These are phyloP conservation scores for Anguilla japonica DNA, from an alignment of 2,113 vertebrate genomes.

Conservation along the genomic window DNA sequence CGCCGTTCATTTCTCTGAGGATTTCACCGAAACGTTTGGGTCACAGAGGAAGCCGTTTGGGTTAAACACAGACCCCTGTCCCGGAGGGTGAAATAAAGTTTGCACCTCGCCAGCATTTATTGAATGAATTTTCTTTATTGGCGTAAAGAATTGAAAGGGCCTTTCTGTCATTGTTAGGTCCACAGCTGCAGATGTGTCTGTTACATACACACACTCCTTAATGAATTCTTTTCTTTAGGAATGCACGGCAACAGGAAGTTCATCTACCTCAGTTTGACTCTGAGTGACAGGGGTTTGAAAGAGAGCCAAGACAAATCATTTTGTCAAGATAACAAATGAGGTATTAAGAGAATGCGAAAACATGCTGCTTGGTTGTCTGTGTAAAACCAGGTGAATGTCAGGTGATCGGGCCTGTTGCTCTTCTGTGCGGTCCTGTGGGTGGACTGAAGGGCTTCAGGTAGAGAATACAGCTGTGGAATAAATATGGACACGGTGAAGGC, in stretches of 20 bases:
- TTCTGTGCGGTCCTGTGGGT: neutral
- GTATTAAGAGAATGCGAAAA: slow-evolving; percentile 6
- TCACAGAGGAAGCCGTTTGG: slow-evolving; percentile 47
- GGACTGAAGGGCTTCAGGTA: neutral
- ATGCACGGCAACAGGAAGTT: neutral
- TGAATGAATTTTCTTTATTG: neutral
- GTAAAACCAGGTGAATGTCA: neutral
- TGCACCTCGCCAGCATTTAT: neutral
- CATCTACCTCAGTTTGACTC: neutral
- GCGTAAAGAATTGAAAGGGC: neutral
- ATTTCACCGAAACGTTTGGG: slow-evolving; percentile 58
- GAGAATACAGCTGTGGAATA: neutral
- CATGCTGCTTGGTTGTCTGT: neutral
- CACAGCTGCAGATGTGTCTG: neutral
- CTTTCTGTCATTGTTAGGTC: neutral
- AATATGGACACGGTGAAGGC: neutral
- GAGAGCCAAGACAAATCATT: neutral
- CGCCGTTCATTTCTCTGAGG: slow-evolving; percentile 65
- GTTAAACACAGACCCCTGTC: neutral
- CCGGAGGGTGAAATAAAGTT: slow-evolving; percentile 15
- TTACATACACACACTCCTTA: too few species aligned
- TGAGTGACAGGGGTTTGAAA: neutral
- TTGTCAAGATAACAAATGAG: neutral
- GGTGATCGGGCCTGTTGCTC: slow-evolving; percentile 1
- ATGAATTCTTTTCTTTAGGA: neutral